Percentiles rank a stretch among this genome's conserved stretches.
phyloP scores from a whole-genome alignment of 2,888 invertebrate genomes.

The Mythimna loreyi region DNA sequence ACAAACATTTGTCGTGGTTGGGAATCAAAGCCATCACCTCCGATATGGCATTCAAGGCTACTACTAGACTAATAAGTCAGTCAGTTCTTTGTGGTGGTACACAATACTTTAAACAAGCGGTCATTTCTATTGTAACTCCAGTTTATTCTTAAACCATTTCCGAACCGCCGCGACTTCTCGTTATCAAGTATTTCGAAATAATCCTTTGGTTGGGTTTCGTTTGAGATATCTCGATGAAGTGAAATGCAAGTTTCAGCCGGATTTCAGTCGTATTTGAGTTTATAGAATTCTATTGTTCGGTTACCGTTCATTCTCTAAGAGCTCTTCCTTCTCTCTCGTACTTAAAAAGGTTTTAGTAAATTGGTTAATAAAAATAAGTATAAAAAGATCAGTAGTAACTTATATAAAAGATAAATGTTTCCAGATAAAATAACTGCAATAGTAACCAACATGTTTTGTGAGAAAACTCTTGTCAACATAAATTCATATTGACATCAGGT shows the following conservation, averaged over 20 bases:
- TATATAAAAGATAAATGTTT: too few relatives aligned
- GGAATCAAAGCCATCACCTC: too few relatives aligned
- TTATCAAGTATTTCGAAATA: constrained; percentile 61
- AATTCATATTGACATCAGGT: too few relatives aligned
- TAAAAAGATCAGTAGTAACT: too few relatives aligned
- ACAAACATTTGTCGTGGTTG: too few relatives aligned
- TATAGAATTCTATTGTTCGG: constrained; percentile 43
- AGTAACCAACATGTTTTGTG: too few relatives aligned
- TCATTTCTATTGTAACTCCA: constrained; percentile 31
- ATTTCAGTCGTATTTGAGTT: constrained; percentile 39
- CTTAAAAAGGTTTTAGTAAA: neutral
- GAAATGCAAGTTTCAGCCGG: constrained; percentile 51
- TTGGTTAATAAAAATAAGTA: neutral
- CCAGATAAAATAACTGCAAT: too few relatives aligned
- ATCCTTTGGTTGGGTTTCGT: constrained; percentile 56
- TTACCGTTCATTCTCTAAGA: constrained; percentile 12
- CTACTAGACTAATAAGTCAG: too few relatives aligned
- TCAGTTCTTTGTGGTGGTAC: neutral
- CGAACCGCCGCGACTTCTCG: constrained; percentile 34
- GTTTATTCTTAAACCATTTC: constrained; percentile 46
- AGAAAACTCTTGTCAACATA: too few relatives aligned
- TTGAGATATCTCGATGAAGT: constrained; percentile 50
- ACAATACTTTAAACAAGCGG: constrained; percentile 33
- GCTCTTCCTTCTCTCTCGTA: neutral
- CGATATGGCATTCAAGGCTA: too few relatives aligned